Evolutionary conservation across 2,888 invertebrate species (phyloP), one percentile per base, ranked within the genome.

Genomic region (Stegana nigrithorax): DNA sequence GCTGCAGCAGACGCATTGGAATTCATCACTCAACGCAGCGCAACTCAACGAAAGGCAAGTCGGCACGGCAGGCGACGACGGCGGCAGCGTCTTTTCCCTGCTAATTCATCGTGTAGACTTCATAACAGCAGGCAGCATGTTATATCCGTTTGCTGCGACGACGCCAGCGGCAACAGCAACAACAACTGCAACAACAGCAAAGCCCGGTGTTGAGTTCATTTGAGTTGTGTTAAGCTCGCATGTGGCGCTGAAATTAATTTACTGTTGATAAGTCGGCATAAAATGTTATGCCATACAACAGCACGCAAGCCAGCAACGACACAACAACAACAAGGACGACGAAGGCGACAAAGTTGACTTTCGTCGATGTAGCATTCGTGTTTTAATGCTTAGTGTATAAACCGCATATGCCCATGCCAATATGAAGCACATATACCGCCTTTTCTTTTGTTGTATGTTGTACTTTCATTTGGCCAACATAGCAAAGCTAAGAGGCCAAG

Each of bases 221-320:
- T 12, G 2, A 32, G 23, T 36, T 36, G 26, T 55, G 21, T 36
- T 55, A n/a, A 27, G 53, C 36, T 55, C 36, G 53, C 53, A 55
- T 55, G 53, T 55, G 21, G 53, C 32, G 36, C 36, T 55, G 10
- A 55, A 55, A 55, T 55, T 55, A 55, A 55, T 55, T 55, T 55
- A 21, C 53, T 55, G 32, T 36, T 55, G 53, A 55, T 55, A 55
- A 32, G 19, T 55, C 36, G 32, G 12, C 36, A 32, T 23, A 55
- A 55, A 32, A 55, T 39, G 17, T 39, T 39, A 39, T n/a, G 39
- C 39, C 14, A n/a, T 39, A 39, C 12, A n/a, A n/a, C 14, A 39
- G 39, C 5, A 39, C 17, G 39, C 39, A 14, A 17, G 14, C 36
- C 32, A 50, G 23, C 59, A 50, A 12, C 5, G 14, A 17, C 3